A percentile compares a stretch with the other conserved stretches of the same genome.
Evolutionary conservation across 2,797 vertebrate genomes (phyloP).

Genomic region (Vultur gryphus): DNA sequence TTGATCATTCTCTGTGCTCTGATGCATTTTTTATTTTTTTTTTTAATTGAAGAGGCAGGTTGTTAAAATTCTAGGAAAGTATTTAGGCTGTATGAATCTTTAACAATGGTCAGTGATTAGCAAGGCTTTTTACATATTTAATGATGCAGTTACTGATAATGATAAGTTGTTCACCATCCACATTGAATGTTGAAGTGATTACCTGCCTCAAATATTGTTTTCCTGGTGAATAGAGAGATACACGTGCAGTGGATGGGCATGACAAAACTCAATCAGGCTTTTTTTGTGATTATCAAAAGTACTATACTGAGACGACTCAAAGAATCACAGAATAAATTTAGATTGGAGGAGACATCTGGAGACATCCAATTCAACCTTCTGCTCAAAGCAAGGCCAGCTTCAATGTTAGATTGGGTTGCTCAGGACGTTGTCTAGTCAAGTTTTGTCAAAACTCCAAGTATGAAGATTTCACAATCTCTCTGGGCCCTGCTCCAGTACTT

Average conservation of each 20-base stretch:
- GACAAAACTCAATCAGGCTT: background rate
- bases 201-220: background rate
- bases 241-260: background rate
- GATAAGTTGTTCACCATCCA: background rate
- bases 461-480: background rate
- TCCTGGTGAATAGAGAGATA: background rate
- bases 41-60: constrained; percentile 2
- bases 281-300: background rate
- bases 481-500: background rate
- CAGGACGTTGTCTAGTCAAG: background rate
- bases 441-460: background rate
- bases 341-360: background rate
- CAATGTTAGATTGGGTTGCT: background rate
- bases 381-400: background rate
- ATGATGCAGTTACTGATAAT: constrained; percentile 5
- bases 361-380: background rate
- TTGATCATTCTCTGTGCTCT: background rate
- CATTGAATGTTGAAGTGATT: background rate
- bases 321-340: background rate
- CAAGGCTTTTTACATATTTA: constrained; percentile 36
- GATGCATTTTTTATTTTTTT: background rate
- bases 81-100: background rate
- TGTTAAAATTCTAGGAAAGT: constrained; percentile 18
- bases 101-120: constrained; percentile 58
- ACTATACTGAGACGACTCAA: background rate